Conservation (phyloP, 2,797 vertebrate genomes). For the Valencia hispanica region DNA sequence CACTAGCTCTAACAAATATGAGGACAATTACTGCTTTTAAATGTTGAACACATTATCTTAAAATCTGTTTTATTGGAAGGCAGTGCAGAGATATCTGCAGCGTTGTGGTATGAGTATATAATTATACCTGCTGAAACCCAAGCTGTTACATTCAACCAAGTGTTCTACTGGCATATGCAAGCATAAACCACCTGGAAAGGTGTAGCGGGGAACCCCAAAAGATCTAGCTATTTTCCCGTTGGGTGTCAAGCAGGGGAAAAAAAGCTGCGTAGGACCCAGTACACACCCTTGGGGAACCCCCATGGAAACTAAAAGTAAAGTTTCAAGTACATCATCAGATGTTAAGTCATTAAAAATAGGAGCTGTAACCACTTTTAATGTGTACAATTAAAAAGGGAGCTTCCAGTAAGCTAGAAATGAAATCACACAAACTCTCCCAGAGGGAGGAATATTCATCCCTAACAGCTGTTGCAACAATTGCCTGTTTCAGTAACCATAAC, state of each 20-base stretch:
- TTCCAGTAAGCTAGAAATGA: background rate
- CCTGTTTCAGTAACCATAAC: background rate
- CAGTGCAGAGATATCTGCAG: background rate
- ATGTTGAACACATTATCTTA: background rate
- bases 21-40: no score
- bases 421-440: background rate
- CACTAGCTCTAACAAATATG: background rate
- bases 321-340: background rate
- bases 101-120: background rate
- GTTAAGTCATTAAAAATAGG: background rate
- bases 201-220: no score
- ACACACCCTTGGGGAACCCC: background rate
- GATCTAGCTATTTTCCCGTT: background rate
- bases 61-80: background rate
- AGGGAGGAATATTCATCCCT: background rate
- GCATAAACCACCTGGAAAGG: background rate
- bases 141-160: no score
- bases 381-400: background rate
- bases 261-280: no score
- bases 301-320: background rate
- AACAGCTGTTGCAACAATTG: background rate
- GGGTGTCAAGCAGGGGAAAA: background rate
- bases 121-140: background rate
- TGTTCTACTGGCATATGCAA: background rate
- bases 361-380: background rate